These are phyloP conservation scores for Rhynchomys soricoides DNA, from an alignment of 2,113 vertebrate species.

Conservation along the genomic window DNA sequence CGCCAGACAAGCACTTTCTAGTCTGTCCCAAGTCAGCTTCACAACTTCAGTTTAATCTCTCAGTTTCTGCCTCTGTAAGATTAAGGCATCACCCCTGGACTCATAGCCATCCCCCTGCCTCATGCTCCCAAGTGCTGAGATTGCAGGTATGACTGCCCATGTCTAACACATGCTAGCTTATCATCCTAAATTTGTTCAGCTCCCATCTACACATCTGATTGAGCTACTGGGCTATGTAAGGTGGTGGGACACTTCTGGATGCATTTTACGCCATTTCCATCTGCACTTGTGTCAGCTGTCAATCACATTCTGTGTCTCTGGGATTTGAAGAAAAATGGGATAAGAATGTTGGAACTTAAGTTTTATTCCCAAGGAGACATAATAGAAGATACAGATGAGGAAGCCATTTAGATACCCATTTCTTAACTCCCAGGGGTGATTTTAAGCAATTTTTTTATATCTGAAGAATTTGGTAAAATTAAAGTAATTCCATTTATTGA, in stretches of 20 bases:
- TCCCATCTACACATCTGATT: neutral
- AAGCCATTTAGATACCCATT: neutral
- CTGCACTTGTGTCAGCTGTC: neutral
- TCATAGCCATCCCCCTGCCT: neutral
- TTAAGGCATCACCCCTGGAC: neutral
- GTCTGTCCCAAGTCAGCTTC: neutral
- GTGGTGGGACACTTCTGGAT: no score
- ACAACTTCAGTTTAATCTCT: neutral
- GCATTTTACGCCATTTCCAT: neutral
- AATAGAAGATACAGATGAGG: no score
- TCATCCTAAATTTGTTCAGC: neutral
- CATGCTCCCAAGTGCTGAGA: neutral
- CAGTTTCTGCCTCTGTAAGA: neutral
- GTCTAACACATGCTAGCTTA: neutral
- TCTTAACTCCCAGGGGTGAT: neutral
- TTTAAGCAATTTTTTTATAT: neutral
- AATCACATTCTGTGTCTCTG: neutral
- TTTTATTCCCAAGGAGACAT: neutral
- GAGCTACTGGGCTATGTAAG: neutral
- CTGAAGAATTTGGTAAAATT: neutral
- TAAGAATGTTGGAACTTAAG: neutral
- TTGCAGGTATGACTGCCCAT: no score
- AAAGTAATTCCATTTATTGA: neutral
- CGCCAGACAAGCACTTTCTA: no score
- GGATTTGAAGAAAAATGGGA: neutral